Conservation (phyloP, 2,797 vertebrate species). For the Myoxocephalus aenaeus region DNA sequence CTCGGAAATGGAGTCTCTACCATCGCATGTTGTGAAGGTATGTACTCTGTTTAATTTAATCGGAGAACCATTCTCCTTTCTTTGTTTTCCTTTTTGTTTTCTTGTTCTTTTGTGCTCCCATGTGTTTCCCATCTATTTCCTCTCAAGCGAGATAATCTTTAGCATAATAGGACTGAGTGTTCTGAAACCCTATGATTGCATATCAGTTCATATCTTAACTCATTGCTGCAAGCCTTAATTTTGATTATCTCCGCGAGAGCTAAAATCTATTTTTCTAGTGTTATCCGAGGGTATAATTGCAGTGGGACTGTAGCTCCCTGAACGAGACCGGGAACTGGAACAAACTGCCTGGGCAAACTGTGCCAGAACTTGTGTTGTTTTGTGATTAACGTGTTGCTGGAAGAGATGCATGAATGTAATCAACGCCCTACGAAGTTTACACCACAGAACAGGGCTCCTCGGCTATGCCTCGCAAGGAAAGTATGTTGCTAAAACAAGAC, state of each 20-base stretch:
- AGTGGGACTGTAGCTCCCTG: slow-evolving; percentile 63
- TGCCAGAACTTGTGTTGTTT: slow-evolving; percentile 70
- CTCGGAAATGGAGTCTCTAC: slow-evolving; percentile 93
- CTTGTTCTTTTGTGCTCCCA: slow-evolving; percentile 14
- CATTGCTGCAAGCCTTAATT: slow-evolving; percentile 25
- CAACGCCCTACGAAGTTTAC: slow-evolving; percentile 35
- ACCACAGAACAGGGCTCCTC: slow-evolving; percentile 39
- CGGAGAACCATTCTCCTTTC: background rate
- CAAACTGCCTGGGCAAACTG: slow-evolving; percentile 63
- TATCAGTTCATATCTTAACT: slow-evolving; percentile 29
- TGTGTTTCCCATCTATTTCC: slow-evolving; percentile 42
- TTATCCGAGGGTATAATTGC: slow-evolving; percentile 67
- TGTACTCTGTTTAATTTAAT: background rate
- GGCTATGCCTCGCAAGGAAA: slow-evolving; percentile 26
- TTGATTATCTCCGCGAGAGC: slow-evolving; percentile 26
- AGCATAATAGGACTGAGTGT: slow-evolving; percentile 39
- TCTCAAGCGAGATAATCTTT: slow-evolving; percentile 10
- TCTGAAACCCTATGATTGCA: background rate
- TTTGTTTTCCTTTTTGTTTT: background rate
- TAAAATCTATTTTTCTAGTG: slow-evolving; percentile 42
- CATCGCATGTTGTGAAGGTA: slow-evolving; percentile 80
- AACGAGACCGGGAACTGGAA: slow-evolving; percentile 64
- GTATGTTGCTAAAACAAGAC: slow-evolving; percentile 21
- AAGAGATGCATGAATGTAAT: slow-evolving; percentile 58
- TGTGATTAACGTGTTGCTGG: slow-evolving; percentile 66